These are phyloP conservation scores for Rhabditoides inermis DNA, from an alignment of 2,888 invertebrate genomes.

Conservation along the genomic window DNA sequence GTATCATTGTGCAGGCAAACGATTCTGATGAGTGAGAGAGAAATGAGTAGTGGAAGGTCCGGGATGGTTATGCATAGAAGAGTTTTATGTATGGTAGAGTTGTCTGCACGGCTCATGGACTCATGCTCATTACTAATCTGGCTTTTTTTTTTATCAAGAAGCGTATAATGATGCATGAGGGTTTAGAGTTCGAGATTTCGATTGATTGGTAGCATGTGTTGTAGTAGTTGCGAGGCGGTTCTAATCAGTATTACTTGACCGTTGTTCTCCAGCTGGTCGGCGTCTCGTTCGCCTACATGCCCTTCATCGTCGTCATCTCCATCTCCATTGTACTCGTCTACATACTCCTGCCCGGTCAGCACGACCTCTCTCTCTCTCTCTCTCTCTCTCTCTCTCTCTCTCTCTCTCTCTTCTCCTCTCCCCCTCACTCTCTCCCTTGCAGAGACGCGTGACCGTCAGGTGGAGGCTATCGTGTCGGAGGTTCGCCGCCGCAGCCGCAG, in stretches of 20 bases:
- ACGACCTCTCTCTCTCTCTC: neutral
- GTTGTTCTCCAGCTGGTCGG: constrained; percentile 41
- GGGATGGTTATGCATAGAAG: too few relatives aligned
- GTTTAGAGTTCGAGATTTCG: too few relatives aligned
- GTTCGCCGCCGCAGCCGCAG: constrained; percentile 25
- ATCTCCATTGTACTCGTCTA: constrained; percentile 36
- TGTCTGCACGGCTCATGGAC: too few relatives aligned
- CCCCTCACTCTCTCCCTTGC: too few relatives aligned
- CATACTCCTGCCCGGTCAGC: constrained; percentile 39
- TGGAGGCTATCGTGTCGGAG: constrained; percentile 28
- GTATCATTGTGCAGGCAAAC: neutral
- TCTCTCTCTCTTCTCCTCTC: neutral
- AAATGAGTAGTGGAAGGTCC: too few relatives aligned
- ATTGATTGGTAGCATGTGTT: too few relatives aligned
- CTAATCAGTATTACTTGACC: neutral
- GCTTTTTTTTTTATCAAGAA: too few relatives aligned
- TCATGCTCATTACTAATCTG: too few relatives aligned
- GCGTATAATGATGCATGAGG: too few relatives aligned
- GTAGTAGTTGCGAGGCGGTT: neutral
- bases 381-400: neutral
- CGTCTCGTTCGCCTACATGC: constrained; percentile 53
- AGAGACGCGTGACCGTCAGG: constrained; percentile 33
- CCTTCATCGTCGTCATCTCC: constrained; percentile 53
- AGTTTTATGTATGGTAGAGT: too few relatives aligned
- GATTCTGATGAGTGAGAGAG: too few relatives aligned